These are phyloP conservation scores for Acanthiza pusilla DNA, from an alignment of 2,797 vertebrate genomes.

Conservation along the genomic window DNA sequence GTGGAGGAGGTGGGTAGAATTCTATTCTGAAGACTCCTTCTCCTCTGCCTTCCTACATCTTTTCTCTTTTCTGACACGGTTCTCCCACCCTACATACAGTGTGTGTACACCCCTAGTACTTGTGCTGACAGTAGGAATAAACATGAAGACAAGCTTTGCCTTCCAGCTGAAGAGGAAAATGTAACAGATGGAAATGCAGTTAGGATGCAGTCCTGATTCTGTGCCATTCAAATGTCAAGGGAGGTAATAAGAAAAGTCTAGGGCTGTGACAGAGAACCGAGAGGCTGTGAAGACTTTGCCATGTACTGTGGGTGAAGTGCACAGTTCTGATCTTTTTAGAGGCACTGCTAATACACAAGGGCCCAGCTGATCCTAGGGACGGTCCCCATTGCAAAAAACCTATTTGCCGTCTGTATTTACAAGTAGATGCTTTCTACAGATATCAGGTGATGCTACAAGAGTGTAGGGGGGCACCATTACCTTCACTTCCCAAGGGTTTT, in stretches of 20 bases:
- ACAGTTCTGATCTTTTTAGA: background rate
- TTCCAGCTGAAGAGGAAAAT: background rate
- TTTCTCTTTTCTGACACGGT: background rate
- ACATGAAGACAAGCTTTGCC: background rate
- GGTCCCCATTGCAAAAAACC: background rate
- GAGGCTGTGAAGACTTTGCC: background rate
- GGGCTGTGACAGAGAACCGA: background rate
- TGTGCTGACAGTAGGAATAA: background rate
- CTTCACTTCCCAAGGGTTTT: background rate
- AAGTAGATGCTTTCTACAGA: background rate
- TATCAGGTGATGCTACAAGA: background rate
- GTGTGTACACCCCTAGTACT: background rate
- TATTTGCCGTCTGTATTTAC: background rate
- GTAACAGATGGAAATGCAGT: background rate
- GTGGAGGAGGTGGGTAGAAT: constrained; percentile 83
- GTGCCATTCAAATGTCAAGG: background rate
- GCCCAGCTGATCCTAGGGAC: background rate
- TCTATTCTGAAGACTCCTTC: background rate
- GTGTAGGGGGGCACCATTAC: background rate
- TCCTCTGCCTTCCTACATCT: background rate
- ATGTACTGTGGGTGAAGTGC: background rate
- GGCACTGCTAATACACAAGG: background rate
- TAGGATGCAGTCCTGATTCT: background rate
- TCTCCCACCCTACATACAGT: background rate
- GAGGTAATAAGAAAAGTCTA: background rate